Conservation (phyloP, 2,113 vertebrate species). For the Benthochromis sp. region DNA sequence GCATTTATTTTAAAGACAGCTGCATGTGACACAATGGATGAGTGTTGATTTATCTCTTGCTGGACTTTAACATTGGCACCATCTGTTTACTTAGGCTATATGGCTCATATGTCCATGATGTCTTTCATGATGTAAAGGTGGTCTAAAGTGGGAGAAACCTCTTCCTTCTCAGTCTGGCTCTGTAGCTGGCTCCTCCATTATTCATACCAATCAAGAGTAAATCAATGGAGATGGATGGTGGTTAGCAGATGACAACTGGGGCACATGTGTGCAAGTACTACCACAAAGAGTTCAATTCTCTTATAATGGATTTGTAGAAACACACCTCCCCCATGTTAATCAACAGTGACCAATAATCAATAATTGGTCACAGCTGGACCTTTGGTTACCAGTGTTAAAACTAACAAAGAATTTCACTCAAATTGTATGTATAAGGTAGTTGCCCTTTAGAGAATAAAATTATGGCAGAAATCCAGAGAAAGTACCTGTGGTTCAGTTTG, state of each 20-base stretch:
- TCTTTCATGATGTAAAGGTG: neutral
- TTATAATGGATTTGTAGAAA: neutral
- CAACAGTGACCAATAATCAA: neutral
- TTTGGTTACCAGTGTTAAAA: neutral
- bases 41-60: neutral
- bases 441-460: neutral
- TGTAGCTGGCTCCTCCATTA: neutral
- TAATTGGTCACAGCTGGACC: neutral
- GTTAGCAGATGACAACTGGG: constrained; percentile 6
- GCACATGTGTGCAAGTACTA: neutral
- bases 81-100: neutral
- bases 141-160: neutral
- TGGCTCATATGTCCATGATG: neutral
- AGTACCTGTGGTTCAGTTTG: neutral
- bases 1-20: neutral
- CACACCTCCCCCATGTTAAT: neutral
- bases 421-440: neutral
- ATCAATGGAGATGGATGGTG: constrained; percentile 16
- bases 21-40: neutral
- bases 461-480: neutral
- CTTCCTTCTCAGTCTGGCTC: neutral
- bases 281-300: neutral
- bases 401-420: neutral
- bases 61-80: neutral
- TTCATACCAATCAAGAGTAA: neutral